These are phyloP conservation scores for Carposina sasakii DNA, from an alignment of 1,140 invertebrate genomes.

Conservation along the genomic window DNA sequence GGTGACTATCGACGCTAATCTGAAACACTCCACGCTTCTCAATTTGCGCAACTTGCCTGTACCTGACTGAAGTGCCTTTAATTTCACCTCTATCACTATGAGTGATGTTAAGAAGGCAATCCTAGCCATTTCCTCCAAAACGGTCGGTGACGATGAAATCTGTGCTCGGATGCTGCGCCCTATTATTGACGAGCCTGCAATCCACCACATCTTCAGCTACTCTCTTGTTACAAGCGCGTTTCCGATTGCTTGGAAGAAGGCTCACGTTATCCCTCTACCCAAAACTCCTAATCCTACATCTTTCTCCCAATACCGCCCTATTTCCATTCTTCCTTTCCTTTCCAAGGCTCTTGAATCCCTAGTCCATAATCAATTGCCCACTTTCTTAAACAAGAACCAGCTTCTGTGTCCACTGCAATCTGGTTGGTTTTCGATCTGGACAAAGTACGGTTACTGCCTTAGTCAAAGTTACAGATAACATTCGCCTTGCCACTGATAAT, in stretches of 20 bases:
- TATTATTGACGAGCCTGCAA: not conserved
- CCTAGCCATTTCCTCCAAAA: not conserved
- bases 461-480: too few relatives aligned
- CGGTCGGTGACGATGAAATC: not conserved
- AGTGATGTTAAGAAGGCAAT: not conserved
- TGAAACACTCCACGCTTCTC: not conserved
- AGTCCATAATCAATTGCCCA: too few relatives aligned
- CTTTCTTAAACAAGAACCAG: too few relatives aligned
- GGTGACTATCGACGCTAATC: not conserved
- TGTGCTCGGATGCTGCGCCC: not conserved
- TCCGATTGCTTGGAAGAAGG: not conserved
- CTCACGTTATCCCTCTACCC: not conserved
- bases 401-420: not conserved
- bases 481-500: slow-evolving; percentile 3
- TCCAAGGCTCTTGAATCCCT: not conserved
- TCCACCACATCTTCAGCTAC: not conserved
- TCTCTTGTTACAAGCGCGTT: not conserved
- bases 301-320: not conserved
- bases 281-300: not conserved
- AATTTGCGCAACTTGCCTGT: not conserved
- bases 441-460: too few relatives aligned
- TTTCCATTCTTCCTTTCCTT: not conserved
- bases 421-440: not conserved
- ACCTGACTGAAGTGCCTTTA: not conserved
- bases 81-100: not conserved